Conservation (phyloP, 2,888 invertebrate genomes). For the Diarsia dahlii region DNA sequence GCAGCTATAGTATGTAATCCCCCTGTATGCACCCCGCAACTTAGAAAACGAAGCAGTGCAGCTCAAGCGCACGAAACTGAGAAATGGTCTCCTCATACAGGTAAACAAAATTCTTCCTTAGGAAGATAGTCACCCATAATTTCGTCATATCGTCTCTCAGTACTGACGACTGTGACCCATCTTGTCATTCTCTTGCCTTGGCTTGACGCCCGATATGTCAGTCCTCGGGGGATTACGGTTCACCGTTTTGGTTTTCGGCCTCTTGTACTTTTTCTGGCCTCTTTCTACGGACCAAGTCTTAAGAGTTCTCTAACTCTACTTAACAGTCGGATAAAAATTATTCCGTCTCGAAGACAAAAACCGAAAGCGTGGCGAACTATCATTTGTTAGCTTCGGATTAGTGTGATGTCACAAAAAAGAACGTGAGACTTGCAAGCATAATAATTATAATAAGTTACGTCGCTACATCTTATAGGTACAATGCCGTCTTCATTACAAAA, state of each 20-base stretch:
- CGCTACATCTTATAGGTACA: not conserved
- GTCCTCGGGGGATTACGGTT: not conserved
- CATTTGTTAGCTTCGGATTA: conserved; percentile 13
- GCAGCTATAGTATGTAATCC: conserved; percentile 79
- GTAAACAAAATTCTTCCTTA: conserved; percentile 65
- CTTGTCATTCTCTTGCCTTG: not conserved
- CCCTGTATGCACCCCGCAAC: conserved; percentile 84
- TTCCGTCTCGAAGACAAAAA: not conserved
- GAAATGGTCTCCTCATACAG: conserved; percentile 88
- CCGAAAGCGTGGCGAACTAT: conserved; percentile 15
- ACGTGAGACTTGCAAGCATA: conserved; percentile 18
- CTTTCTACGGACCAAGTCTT: not conserved
- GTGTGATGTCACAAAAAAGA: conserved; percentile 14
- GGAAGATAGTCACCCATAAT: no score
- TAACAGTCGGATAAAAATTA: not conserved
- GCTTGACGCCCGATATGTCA: not conserved
- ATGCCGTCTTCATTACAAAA: not conserved
- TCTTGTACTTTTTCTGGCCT: not conserved
- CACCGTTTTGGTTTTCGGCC: not conserved
- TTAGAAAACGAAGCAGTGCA: conserved; percentile 82
- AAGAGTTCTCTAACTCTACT: not conserved
- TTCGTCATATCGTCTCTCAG: not conserved
- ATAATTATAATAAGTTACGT: conserved; percentile 9
- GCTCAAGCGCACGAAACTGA: conserved; percentile 82
- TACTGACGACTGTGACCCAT: not conserved